Evolutionary conservation across 2,113 vertebrate species (phyloP).

Genomic region (Chitala chitala): DNA sequence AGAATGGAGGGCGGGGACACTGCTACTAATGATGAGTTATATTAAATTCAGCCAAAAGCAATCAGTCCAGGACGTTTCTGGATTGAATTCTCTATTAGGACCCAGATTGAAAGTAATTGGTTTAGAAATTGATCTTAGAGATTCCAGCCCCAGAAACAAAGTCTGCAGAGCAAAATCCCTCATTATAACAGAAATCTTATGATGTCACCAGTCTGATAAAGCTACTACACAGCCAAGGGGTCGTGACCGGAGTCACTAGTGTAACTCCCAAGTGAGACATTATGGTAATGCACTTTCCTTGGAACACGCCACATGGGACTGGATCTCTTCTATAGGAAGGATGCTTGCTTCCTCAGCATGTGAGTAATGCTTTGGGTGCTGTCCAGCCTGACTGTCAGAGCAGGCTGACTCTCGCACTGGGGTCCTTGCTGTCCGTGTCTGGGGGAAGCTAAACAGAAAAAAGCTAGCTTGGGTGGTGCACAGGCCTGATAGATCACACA

Average conservation of each 20-base stretch:
- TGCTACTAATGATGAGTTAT: not conserved
- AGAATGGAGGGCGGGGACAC: not conserved
- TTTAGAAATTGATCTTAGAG: conserved; percentile 12
- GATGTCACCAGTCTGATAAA: conserved; percentile 2
- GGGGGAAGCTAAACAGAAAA: conserved; percentile 13
- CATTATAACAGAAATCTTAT: not conserved
- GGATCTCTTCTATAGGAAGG: not conserved
- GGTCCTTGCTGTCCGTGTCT: not conserved
- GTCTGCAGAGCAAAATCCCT: conserved; percentile 13
- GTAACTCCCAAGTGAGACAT: conserved; percentile 5
- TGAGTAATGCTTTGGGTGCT: conserved; percentile 10
- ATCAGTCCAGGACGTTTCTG: conserved; percentile 19
- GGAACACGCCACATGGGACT: conserved; percentile 4
- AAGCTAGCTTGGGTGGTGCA: not conserved
- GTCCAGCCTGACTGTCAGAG: not conserved
- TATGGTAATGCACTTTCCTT: not conserved
- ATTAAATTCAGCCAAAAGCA: not conserved
- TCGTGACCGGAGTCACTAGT: not conserved
- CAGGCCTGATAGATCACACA: not conserved
- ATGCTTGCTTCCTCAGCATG: not conserved
- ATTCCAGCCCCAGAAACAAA: not conserved
- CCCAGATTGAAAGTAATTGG: conserved; percentile 12
- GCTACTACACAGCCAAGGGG: not conserved
- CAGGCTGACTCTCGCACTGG: conserved; percentile 5
- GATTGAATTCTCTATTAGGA: not conserved